Conservation (phyloP, 1,140 invertebrate species). For the Drosophila funebris region DNA sequence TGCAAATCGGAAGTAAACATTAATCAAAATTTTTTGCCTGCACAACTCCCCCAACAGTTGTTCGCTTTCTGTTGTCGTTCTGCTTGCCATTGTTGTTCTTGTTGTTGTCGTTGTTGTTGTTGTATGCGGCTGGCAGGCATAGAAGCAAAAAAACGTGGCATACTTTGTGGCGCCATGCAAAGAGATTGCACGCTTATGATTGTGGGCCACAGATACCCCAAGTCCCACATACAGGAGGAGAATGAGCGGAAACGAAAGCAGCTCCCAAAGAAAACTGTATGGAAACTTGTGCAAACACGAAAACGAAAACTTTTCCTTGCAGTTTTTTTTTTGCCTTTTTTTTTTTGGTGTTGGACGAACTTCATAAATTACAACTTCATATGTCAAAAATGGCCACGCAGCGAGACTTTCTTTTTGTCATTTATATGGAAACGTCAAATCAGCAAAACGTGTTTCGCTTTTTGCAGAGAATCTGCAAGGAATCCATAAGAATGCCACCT, state of each 20-base stretch:
- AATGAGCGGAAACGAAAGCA: slow-evolving; percentile 10
- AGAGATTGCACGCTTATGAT: slow-evolving; percentile 51
- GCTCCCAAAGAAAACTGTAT: slow-evolving; percentile 22
- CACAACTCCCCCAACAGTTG: slow-evolving; percentile 34
- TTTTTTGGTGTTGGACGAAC: slow-evolving; percentile 43
- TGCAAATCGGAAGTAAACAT: slow-evolving; percentile 83
- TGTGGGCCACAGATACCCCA: slow-evolving; percentile 63
- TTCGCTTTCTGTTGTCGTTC: not conserved
- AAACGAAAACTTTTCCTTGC: slow-evolving; percentile 46
- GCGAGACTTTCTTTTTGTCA: slow-evolving; percentile 32
- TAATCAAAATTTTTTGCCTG: slow-evolving; percentile 75
- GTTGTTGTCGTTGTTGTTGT: slow-evolving; percentile 6
- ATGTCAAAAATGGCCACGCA: slow-evolving; percentile 59
- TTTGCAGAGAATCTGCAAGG: not conserved
- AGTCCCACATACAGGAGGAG: not conserved
- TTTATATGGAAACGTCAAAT: slow-evolving; percentile 73
- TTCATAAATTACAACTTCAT: slow-evolving; percentile 79
- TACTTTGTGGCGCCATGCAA: slow-evolving; percentile 61
- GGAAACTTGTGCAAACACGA: slow-evolving; percentile 6
- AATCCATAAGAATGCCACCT: slow-evolving; percentile 4
- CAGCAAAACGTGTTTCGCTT: slow-evolving; percentile 48
- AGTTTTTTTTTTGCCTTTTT: not conserved
- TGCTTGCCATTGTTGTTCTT: too few species aligned
- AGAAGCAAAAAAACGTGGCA: slow-evolving; percentile 42
- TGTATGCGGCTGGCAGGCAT: slow-evolving; percentile 36